These are phyloP conservation scores for Calephelis virginiensis DNA, from an alignment of 1,140 invertebrate genomes.

Conservation along the genomic window DNA sequence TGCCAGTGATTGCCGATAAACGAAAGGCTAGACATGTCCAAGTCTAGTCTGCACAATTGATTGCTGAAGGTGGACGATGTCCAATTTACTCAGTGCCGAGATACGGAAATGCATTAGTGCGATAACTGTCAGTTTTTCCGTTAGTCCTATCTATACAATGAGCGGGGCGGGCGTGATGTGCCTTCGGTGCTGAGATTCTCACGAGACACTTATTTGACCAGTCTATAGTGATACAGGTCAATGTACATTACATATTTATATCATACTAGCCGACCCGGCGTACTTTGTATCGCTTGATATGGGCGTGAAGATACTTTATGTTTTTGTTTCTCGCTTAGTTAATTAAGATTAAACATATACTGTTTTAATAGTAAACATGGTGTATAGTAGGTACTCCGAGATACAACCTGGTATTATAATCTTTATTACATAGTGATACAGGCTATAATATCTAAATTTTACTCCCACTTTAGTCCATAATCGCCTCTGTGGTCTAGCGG, in stretches of 20 bases:
- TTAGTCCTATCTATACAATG: conserved; percentile 31
- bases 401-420: no score
- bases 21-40: background rate
- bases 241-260: background rate
- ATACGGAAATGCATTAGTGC: conserved; percentile 41
- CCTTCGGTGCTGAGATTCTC: background rate
- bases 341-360: no score
- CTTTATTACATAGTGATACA: no score
- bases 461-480: no score
- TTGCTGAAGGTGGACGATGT: conserved; percentile 28
- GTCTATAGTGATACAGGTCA: background rate
- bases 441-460: no score
- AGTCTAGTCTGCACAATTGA: conserved; percentile 23
- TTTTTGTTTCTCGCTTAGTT: no score
- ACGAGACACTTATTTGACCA: conserved; percentile 10
- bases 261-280: no score
- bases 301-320: no score
- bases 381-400: no score
- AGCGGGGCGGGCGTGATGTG: conserved; percentile 10
- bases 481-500: no score
- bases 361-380: no score
- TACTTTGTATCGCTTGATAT: no score
- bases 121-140: conserved; percentile 50
- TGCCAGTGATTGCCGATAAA: background rate
- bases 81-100: conserved; percentile 30